phyloP scores from a whole-genome alignment of 2,113 vertebrate genomes.

The Alectura lathami region DNA sequence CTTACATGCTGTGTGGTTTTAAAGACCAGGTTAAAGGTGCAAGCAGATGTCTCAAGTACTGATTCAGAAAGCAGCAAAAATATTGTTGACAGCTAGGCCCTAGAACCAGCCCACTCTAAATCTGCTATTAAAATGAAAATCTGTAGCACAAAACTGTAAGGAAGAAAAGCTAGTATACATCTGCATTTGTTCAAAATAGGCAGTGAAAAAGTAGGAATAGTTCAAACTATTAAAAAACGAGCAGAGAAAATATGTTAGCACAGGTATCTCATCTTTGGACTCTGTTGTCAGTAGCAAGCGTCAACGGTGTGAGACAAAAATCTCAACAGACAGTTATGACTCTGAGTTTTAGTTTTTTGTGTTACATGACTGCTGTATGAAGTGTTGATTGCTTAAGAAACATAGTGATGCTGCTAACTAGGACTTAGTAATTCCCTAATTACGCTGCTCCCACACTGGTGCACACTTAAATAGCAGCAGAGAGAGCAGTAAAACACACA shows the following conservation, averaged over 20 bases:
- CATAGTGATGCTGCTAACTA: neutral
- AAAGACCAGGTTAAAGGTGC: neutral
- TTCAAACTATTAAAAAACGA: neutral
- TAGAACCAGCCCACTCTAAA: neutral
- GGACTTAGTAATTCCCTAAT: neutral
- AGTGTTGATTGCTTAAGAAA: neutral
- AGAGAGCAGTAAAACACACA: neutral
- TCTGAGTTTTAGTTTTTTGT: neutral
- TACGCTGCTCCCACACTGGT: neutral
- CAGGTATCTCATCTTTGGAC: neutral
- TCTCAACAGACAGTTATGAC: neutral
- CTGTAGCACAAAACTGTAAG: neutral
- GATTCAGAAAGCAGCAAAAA: conserved; percentile 14
- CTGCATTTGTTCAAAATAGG: neutral
- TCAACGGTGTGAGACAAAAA: neutral
- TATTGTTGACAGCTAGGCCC: neutral
- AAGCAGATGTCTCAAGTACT: neutral
- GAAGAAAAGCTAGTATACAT: neutral
- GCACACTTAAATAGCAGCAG: neutral
- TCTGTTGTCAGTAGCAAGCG: neutral
- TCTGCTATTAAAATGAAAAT: neutral
- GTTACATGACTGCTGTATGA: neutral
- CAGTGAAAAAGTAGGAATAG: neutral
- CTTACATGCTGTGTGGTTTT: neutral
- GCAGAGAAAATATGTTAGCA: neutral